A percentile compares a stretch with the other conserved stretches of the same genome.
These are phyloP conservation scores for Andricus grossulariae DNA, from an alignment of 1,140 invertebrate species.

Conservation along the genomic window DNA sequence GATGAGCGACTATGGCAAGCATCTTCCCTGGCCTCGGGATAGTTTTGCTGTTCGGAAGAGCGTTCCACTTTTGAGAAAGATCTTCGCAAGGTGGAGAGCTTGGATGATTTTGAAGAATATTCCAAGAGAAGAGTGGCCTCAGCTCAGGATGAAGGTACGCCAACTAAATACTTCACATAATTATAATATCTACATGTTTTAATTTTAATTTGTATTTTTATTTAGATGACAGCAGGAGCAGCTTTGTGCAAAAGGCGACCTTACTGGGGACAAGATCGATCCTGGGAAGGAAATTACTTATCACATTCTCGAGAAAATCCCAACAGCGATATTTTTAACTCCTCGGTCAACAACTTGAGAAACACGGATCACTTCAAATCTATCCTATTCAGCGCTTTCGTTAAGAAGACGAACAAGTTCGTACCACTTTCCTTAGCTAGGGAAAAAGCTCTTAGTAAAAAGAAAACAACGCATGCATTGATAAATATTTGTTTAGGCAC, in stretches of 20 bases:
- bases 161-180: conserved; percentile 23
- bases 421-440: conserved; percentile 25
- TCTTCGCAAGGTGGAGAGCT: conserved; percentile 89
- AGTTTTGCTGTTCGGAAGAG: conserved; percentile 81
- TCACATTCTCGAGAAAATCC: conserved; percentile 86
- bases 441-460: conserved; percentile 37
- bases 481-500: conserved; percentile 80
- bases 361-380: conserved; percentile 84
- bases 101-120: conserved; percentile 90
- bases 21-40: conserved; percentile 87
- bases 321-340: conserved; percentile 82
- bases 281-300: conserved; percentile 96
- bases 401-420: conserved; percentile 72
- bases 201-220: conserved; percentile 51
- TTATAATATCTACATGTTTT: conserved; percentile 27
- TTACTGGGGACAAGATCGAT: conserved; percentile 88
- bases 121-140: conserved; percentile 90
- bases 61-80: conserved; percentile 78
- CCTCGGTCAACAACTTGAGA: conserved; percentile 83
- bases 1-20: conserved; percentile 86
- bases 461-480: conserved; percentile 52
- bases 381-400: conserved; percentile 74
- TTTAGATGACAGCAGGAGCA: conserved; percentile 87
- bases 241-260: conserved; percentile 84
- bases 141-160: conserved; percentile 84